Evolutionary conservation across 2,797 vertebrate genomes (phyloP).

Genomic region (Coregonus suidteri): DNA sequence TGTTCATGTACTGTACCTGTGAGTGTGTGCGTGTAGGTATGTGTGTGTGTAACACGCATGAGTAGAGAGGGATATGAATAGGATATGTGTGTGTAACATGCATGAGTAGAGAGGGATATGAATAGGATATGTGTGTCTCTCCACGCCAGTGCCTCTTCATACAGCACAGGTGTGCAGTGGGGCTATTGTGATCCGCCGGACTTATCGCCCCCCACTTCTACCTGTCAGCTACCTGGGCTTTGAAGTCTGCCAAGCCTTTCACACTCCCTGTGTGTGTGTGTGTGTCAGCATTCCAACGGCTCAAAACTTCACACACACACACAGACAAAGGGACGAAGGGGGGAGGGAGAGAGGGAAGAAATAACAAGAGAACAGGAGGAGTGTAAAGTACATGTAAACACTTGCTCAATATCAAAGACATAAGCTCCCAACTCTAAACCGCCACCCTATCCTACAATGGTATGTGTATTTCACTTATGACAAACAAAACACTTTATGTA

Average conservation of each 20-base stretch:
- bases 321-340: constrained; percentile 2
- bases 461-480: neutral
- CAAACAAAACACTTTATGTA: neutral
- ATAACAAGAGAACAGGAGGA: constrained; percentile 53
- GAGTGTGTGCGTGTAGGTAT: neutral
- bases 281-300: neutral
- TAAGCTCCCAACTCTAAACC: neutral
- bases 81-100: neutral
- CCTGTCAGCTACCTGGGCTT: constrained; percentile 75
- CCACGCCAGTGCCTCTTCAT: constrained; percentile 70
- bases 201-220: constrained; percentile 66
- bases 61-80: constrained; percentile 14
- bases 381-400: constrained; percentile 68
- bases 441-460: no score
- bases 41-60: neutral
- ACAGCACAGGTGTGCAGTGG: constrained; percentile 79
- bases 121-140: constrained; percentile 53
- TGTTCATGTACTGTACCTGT: neutral
- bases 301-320: constrained; percentile 24
- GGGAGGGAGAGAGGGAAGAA: constrained; percentile 29
- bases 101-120: constrained; percentile 29
- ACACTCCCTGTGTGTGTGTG: constrained; percentile 54
- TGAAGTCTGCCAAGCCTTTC: constrained; percentile 78
- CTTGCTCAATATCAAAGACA: constrained; percentile 61
- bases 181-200: constrained; percentile 78